Conservation (phyloP, 2,888 invertebrate species). For the Protophormia terraenovae region DNA sequence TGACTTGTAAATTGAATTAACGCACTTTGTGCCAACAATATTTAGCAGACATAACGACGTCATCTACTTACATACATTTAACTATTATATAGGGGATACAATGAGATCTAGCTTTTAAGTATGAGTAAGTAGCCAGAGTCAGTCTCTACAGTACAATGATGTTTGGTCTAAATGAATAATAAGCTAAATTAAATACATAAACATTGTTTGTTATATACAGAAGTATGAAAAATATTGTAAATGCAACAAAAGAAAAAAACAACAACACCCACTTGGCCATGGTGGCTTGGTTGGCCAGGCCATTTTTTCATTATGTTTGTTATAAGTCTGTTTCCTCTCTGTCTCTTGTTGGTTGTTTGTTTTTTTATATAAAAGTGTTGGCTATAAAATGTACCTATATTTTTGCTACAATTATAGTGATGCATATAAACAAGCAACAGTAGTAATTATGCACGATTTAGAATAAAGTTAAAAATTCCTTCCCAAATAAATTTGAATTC, state of each 20-base stretch:
- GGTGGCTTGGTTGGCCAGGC: too few species aligned
- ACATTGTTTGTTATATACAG: not conserved
- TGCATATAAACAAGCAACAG: too few species aligned
- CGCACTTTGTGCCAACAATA: constrained; percentile 63
- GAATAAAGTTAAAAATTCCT: too few species aligned
- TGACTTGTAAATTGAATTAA: constrained; percentile 66
- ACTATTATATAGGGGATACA: not conserved
- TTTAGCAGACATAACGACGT: constrained; percentile 63
- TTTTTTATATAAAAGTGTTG: too few species aligned
- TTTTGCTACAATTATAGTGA: too few species aligned
- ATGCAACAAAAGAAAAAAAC: not conserved
- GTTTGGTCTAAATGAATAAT: constrained; percentile 30
- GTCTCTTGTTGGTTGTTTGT: not conserved
- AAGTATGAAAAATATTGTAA: not conserved
- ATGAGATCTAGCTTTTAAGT: too few species aligned
- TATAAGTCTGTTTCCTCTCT: not conserved
- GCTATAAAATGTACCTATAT: too few species aligned
- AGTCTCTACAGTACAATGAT: not conserved
- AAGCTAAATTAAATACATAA: constrained; percentile 4
- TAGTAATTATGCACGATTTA: too few species aligned
- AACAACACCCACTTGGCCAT: constrained; percentile 24
- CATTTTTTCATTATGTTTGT: not conserved
- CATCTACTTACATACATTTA: constrained; percentile 22
- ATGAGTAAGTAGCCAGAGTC: not conserved
- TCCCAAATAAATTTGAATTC: too few species aligned